Evolutionary conservation across 2,888 invertebrate species (phyloP).

Genomic region (Euplagia quadripunctaria): DNA sequence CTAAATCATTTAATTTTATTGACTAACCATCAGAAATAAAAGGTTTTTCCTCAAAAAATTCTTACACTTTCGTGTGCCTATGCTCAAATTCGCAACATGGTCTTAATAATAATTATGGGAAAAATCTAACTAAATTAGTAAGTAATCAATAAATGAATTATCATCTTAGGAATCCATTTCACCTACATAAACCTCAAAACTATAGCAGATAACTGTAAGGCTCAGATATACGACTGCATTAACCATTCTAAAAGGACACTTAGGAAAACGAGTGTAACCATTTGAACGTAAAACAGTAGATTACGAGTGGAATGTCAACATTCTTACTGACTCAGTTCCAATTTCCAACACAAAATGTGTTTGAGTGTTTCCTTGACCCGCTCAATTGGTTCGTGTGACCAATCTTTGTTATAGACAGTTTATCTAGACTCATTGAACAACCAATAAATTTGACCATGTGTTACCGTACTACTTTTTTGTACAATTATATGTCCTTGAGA

Average conservation of each 20-base stretch:
- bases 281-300: slow-evolving; percentile 43
- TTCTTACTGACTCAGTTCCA: slow-evolving; percentile 18
- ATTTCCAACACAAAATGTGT: slow-evolving; percentile 38
- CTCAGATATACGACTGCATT: slow-evolving; percentile 32
- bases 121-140: not conserved
- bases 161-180: slow-evolving; percentile 10
- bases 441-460: slow-evolving; percentile 51
- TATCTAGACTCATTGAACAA: slow-evolving; percentile 51
- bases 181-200: slow-evolving; percentile 21
- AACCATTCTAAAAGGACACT: slow-evolving; percentile 47
- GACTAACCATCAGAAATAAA: no score
- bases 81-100: no score
- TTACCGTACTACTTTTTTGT: slow-evolving; percentile 45
- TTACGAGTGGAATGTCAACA: slow-evolving; percentile 46
- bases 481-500: slow-evolving; percentile 64
- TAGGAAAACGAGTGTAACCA: slow-evolving; percentile 33
- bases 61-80: not conserved
- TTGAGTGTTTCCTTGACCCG: slow-evolving; percentile 50
- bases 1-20: not conserved
- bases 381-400: slow-evolving; percentile 45
- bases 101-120: not conserved
- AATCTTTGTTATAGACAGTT: slow-evolving; percentile 50
- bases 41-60: not conserved
- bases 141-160: slow-evolving; percentile 5
- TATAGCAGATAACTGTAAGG: slow-evolving; percentile 38